Evolutionary conservation across 2,888 invertebrate species (phyloP).

Genomic region (Bellardia bayeri): DNA sequence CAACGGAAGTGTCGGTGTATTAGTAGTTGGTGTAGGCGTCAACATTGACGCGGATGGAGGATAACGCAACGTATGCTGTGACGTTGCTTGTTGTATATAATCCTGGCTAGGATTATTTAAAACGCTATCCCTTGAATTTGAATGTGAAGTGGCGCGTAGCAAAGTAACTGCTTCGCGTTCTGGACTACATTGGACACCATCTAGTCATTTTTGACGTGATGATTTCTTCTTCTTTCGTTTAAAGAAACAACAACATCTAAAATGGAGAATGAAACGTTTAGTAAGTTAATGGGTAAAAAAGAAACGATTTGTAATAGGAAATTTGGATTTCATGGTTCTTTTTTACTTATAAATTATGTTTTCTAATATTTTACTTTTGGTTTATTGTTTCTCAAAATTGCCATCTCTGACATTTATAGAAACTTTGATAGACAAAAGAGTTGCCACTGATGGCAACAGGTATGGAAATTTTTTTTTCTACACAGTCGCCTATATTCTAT

Average conservation of each 20-base stretch:
- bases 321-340: too few species aligned
- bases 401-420: too few species aligned
- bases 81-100: conserved; percentile 85
- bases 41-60: conserved; percentile 85
- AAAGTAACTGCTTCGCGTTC: conserved; percentile 87
- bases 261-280: conserved; percentile 75
- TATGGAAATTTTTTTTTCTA: too few species aligned
- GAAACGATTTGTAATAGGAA: too few species aligned
- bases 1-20: conserved; percentile 85
- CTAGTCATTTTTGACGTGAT: conserved; percentile 95
- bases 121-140: conserved; percentile 87
- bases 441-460: too few species aligned
- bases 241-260: conserved; percentile 99
- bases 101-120: conserved; percentile 85
- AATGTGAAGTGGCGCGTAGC: conserved; percentile 87
- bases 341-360: too few species aligned
- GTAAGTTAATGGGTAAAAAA: not conserved
- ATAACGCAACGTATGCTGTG: conserved; percentile 85
- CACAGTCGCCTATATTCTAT: too few species aligned
- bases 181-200: conserved; percentile 87
- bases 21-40: conserved; percentile 85
- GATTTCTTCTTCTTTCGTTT: conserved; percentile 99
- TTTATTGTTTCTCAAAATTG: too few species aligned
- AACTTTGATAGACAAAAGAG: too few species aligned
- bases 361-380: too few species aligned